A percentile compares a stretch with the other conserved stretches of the same genome.
phyloP scores from a whole-genome alignment of 2,113 vertebrate species.

The Oceanites oceanicus region DNA sequence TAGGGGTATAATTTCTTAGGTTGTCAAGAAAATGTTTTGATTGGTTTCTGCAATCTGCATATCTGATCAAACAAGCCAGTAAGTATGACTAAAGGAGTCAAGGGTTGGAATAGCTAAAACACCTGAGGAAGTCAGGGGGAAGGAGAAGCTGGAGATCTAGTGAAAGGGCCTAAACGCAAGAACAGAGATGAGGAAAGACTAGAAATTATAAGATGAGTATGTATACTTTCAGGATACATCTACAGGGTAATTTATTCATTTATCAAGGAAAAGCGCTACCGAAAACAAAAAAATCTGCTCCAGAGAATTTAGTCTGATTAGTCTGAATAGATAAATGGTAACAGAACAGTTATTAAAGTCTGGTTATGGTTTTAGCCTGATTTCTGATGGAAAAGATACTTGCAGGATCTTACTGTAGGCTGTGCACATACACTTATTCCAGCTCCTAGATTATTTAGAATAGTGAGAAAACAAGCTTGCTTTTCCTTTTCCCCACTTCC shows the following conservation, averaged over 20 bases:
- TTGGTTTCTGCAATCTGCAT: background rate
- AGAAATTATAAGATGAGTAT: background rate
- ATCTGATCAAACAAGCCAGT: background rate
- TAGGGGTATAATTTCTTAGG: background rate
- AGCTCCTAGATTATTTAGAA: background rate
- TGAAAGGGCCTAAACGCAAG: background rate
- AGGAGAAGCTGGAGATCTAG: background rate
- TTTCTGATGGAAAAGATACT: background rate
- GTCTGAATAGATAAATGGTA: background rate
- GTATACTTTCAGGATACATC: too few species aligned
- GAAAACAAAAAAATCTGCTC: background rate
- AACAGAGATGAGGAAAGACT: background rate
- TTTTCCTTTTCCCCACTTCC: background rate
- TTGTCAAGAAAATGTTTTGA: background rate
- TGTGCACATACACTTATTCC: background rate
- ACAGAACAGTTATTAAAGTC: background rate
- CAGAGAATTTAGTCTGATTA: background rate
- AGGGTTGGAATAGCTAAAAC: background rate
- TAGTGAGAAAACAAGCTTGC: background rate
- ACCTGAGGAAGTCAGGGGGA: background rate
- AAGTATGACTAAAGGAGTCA: background rate
- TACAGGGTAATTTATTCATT: background rate
- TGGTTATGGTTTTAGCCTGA: background rate
- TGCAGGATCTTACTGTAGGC: background rate
- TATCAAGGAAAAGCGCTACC: background rate